These are phyloP conservation scores for Mythimna ferrago DNA, from an alignment of 2,888 invertebrate species.

Conservation along the genomic window DNA sequence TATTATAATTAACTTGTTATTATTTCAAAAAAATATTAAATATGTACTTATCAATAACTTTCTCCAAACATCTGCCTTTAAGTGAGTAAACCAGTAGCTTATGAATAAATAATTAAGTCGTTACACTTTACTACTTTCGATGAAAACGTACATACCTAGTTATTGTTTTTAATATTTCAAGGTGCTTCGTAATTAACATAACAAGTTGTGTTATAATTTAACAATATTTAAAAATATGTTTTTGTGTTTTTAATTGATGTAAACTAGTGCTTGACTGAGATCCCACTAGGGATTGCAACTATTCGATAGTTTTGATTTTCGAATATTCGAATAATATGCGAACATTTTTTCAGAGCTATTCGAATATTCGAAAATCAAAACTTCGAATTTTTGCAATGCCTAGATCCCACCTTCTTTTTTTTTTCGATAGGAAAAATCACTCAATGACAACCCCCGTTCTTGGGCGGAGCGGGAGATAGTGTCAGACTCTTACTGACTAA, in stretches of 20 bases:
- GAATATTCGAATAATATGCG: no score
- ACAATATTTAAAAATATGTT: neutral
- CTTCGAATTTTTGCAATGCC: no score
- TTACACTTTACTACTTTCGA: constrained; percentile 25
- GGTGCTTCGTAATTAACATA: neutral
- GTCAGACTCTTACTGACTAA: no score
- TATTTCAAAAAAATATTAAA: neutral
- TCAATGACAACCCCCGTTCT: no score
- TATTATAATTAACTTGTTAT: neutral
- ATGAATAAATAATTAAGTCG: constrained; percentile 41
- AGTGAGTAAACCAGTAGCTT: constrained; percentile 17
- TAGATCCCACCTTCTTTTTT: no score
- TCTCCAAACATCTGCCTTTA: constrained; percentile 49
- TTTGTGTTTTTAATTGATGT: neutral
- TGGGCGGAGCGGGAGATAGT: no score
- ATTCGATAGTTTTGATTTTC: no score
- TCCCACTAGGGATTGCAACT: no score
- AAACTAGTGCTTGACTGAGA: no score
- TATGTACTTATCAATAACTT: constrained; percentile 38
- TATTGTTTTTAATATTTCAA: constrained; percentile 6
- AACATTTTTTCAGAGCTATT: no score
- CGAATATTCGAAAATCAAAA: no score
- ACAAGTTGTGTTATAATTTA: neutral
- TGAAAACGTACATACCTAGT: neutral
- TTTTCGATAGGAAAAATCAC: no score